Evolutionary conservation across 1,140 invertebrate species (phyloP), one percentile per base, ranked within the genome.

Genomic region (Formica exsecta): DNA sequence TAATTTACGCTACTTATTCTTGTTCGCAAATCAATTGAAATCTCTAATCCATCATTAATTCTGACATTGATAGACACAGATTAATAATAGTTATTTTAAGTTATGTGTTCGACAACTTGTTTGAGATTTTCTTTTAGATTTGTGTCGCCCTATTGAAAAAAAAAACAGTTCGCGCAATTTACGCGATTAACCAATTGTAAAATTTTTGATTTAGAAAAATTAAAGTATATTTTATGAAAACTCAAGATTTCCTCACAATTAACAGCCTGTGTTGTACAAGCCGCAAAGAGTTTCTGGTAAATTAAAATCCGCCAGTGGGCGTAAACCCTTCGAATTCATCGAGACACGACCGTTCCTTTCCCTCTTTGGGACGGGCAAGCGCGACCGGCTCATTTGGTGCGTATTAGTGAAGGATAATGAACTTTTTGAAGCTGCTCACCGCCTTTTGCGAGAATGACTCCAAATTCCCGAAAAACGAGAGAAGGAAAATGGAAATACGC

Each of bases 361-460:
- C 48, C 54, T 54, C 76, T 44, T 3, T 65, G 73, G 88, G 65
- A n/a, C 74, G 80, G 75, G 22, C 59, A 51, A 73, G 32, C 64
- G 65, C 68, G 61, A 85, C 81, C 91, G 89, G 71, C 89, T 93
- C 90, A 92, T 93, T 93, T 92, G 88, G 91, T 92, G 89, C 87
- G 86, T 92, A 94, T 93, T 93, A 93, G 90, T 88, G 61, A 87
- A 92, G 91, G 90, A 92, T 94, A 93, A 94, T 92, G 90, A 93
- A 90, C 86, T 93, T 89, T 91, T 87, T 84, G 85, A 81, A 48
- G 19, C 83, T 68, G 88, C 89, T 88, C 62, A 88, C 89, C 89
- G 90, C 89, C 91, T 85, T 92, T 92, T 87, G 88, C 89, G 73
- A 85, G 87, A 86, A 81, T 59, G 74, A 66, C 70, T 90, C 32